Conservation (phyloP, 2,113 vertebrate genomes). For the Pterocles orientalis region DNA sequence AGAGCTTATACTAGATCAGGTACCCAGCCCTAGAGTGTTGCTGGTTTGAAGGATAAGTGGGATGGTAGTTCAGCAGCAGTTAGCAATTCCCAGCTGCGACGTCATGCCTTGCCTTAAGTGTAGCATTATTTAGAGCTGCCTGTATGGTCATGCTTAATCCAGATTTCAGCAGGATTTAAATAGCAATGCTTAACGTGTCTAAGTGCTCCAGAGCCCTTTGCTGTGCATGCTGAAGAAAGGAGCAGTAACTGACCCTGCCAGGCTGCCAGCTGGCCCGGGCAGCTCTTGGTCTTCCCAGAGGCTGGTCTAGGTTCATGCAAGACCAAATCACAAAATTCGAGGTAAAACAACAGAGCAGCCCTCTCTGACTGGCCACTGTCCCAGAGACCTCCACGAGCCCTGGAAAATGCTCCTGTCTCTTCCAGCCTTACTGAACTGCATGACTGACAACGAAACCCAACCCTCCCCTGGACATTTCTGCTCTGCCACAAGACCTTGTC, state of each 20-base stretch:
- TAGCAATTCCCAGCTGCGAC: not conserved
- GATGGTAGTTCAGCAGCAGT: not conserved
- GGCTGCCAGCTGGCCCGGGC: not conserved
- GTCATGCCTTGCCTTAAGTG: not conserved
- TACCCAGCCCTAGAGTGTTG: not conserved
- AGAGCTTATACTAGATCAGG: not conserved
- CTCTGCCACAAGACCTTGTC: not conserved
- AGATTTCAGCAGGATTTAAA: not conserved
- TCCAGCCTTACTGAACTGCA: not conserved
- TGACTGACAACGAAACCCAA: not conserved
- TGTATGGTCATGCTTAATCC: not conserved
- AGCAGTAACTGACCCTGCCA: not conserved
- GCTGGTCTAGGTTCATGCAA: not conserved
- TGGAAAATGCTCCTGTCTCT: not conserved
- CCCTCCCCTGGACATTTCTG: not conserved
- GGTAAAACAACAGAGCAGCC: not conserved
- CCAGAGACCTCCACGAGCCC: not conserved
- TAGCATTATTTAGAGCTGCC: not conserved
- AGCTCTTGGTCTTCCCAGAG: not conserved
- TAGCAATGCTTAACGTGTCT: not conserved
- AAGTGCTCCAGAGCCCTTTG: not conserved
- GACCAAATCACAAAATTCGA: not conserved
- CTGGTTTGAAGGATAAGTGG: not conserved
- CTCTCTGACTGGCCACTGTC: not conserved
- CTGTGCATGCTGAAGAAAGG: not conserved